A percentile compares a stretch with the other conserved stretches of the same genome.
Evolutionary conservation across 2,888 invertebrate genomes (phyloP).

Genomic region (Muscina levida): DNA sequence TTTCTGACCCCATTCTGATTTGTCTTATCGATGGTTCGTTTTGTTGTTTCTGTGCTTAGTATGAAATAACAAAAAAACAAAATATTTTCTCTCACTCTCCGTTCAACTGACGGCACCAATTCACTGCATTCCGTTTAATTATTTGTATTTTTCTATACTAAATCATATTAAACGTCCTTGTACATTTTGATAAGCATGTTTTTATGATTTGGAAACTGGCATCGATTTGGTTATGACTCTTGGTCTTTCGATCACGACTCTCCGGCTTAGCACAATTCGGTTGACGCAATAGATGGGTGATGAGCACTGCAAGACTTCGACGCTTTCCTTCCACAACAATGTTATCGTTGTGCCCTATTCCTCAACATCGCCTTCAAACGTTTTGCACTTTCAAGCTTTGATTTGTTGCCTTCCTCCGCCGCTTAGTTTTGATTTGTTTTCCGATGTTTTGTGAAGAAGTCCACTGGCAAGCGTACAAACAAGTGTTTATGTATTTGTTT

Average conservation of each 20-base stretch:
- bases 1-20: conserved; percentile 10
- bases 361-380: neutral
- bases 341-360: neutral
- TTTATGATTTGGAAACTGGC: conserved; percentile 17
- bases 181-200: conserved; percentile 45
- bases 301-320: conserved; percentile 5
- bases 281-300: conserved; percentile 21
- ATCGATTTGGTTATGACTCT: neutral
- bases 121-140: neutral
- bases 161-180: conserved; percentile 44
- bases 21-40: neutral
- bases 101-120: neutral
- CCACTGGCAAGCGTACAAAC: too few species aligned
- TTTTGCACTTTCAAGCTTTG: neutral
- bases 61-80: conserved; percentile 6
- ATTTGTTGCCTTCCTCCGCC: neutral
- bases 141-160: too few species aligned
- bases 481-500: conserved; percentile 10
- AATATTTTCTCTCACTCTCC: too few species aligned
- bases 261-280: conserved; percentile 13
- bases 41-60: conserved; percentile 6
- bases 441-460: too few species aligned
- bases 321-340: conserved; percentile 10
- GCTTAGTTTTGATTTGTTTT: too few species aligned
- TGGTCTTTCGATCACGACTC: conserved; percentile 39